Percentiles rank a stretch among this genome's conserved stretches.
phyloP scores from a whole-genome alignment of 1,140 invertebrate species.

The Battus philenor region DNA sequence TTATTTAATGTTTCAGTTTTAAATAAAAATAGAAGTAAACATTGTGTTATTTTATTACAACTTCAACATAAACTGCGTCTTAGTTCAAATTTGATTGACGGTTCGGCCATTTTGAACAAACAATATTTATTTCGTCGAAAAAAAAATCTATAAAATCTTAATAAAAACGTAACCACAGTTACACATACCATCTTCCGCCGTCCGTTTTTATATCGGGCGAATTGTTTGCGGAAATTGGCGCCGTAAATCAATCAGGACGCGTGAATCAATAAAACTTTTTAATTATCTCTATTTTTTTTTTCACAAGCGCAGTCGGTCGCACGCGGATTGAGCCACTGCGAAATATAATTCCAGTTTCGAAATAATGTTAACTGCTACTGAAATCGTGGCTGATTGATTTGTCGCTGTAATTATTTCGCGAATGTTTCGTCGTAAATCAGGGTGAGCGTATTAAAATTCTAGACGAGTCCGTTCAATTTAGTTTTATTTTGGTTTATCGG shows the following conservation, averaged over 20 bases:
- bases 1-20: too few species aligned
- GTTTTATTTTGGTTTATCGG: conserved; percentile 3
- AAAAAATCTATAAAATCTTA: too few species aligned
- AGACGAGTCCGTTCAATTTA: background rate
- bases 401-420: conserved; percentile 6
- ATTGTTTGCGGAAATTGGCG: conserved; percentile 7
- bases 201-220: background rate
- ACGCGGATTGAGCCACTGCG: background rate
- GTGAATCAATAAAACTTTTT: conserved; percentile 4
- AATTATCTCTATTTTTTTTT: conserved; percentile 3
- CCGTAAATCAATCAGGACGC: conserved; percentile 6
- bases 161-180: too few species aligned
- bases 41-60: too few species aligned
- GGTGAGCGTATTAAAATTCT: background rate
- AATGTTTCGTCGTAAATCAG: conserved; percentile 9
- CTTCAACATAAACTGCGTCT: too few species aligned
- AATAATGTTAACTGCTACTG: conserved; percentile 5
- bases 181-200: background rate
- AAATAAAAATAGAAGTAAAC: too few species aligned
- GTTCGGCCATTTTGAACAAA: too few species aligned
- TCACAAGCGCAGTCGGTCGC: background rate
- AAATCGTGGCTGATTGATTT: conserved; percentile 5
- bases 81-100: too few species aligned
- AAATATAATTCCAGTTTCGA: conserved; percentile 1
- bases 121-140: too few species aligned